These are phyloP conservation scores for Sander vitreus DNA, from an alignment of 2,113 vertebrate species.

Conservation along the genomic window DNA sequence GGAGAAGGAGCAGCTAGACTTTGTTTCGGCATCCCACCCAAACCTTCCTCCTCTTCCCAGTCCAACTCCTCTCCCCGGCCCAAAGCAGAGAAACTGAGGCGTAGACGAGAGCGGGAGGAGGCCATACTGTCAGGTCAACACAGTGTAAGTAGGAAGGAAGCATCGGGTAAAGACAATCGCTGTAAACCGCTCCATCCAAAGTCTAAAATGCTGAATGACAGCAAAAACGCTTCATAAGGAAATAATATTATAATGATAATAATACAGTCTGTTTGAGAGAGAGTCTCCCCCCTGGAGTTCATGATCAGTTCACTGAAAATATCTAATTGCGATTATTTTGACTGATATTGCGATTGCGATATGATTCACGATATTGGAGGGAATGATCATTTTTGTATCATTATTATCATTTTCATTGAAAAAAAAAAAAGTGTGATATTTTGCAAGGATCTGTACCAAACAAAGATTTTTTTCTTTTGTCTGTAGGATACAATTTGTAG, in stretches of 20 bases:
- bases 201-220: neutral
- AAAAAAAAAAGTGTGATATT: no score
- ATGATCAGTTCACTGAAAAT: no score
- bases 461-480: no score
- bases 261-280: no score
- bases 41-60: conserved; percentile 28
- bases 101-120: conserved; percentile 71
- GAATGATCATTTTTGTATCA: no score
- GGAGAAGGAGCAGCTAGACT: conserved; percentile 36
- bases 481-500: no score
- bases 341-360: no score
- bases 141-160: conserved; percentile 44
- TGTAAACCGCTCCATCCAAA: neutral
- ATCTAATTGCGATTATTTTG: no score
- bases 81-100: conserved; percentile 76
- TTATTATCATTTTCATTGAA: no score
- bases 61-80: conserved; percentile 41
- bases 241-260: neutral
- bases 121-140: conserved; percentile 68
- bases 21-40: conserved; percentile 46
- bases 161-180: neutral
- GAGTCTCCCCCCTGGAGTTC: no score
- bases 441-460: no score
- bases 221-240: neutral
- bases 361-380: no score